Conservation (phyloP, 2,113 vertebrate species). For the Smithornis capensis region DNA sequence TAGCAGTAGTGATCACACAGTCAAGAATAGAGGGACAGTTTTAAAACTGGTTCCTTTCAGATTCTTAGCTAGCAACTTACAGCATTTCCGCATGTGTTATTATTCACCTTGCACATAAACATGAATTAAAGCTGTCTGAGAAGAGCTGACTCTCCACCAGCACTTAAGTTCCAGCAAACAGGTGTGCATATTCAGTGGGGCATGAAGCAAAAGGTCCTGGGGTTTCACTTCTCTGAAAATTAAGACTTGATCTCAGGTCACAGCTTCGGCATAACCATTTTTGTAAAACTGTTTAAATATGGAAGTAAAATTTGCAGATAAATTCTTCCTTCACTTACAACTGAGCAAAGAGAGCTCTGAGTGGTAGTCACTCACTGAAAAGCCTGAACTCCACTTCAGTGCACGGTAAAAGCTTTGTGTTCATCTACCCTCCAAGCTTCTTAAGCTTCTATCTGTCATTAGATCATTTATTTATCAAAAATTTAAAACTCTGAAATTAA, state of each 20-base stretch:
- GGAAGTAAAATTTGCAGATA: neutral
- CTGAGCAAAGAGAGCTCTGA: neutral
- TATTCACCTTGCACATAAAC: neutral
- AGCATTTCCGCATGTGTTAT: neutral
- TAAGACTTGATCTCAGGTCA: neutral
- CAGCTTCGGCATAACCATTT: neutral
- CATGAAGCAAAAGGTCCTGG: neutral
- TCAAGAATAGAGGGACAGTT: neutral
- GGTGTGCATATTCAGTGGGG: fast-evolving
- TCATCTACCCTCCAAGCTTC: neutral
- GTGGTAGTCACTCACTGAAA: neutral
- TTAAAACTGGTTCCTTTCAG: neutral
- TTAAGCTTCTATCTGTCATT: neutral
- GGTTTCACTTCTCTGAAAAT: neutral
- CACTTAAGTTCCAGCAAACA: neutral
- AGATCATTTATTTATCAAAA: neutral
- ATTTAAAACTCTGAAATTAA: neutral
- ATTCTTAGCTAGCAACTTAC: neutral
- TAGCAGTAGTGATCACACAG: neutral
- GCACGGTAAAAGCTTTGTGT: neutral
- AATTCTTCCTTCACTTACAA: neutral
- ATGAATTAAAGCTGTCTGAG: neutral
- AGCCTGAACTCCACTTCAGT: neutral
- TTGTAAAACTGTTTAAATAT: neutral
- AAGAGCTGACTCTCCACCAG: neutral